These are phyloP conservation scores for Metridium senile DNA, from an alignment of 92 coral and sea anemone genomes.

Conservation along the genomic window DNA sequence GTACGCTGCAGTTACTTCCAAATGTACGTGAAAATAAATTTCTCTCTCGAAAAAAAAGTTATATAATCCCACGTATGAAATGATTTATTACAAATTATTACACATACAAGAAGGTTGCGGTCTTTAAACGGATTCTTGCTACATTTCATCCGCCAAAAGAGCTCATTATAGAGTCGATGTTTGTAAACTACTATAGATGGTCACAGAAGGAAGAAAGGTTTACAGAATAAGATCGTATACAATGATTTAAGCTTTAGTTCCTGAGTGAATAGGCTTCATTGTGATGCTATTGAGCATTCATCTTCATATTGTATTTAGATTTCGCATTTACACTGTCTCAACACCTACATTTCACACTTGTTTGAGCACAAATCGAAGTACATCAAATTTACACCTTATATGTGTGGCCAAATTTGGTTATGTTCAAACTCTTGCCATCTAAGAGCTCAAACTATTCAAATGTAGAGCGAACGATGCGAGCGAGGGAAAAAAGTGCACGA, in stretches of 20 bases:
- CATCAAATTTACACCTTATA: conserved; percentile 84
- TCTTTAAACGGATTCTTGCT: conserved; percentile 17
- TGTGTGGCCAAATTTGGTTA: conserved; percentile 45
- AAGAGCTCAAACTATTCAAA: conserved; percentile 18
- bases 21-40: conserved; percentile 9
- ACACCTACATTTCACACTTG: conserved; percentile 86
- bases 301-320: conserved; percentile 76
- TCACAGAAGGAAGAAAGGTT: not conserved
- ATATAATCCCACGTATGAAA: conserved; percentile 25
- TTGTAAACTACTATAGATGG: not conserved
- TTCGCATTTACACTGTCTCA: conserved; percentile 87
- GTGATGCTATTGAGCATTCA: conserved; percentile 71
- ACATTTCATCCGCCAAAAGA: conserved; percentile 26
- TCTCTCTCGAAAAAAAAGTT: conserved; percentile 15
- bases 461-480: not conserved
- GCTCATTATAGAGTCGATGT: conserved; percentile 17
- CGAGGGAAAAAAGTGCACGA: conserved; percentile 13
- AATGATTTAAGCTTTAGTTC: conserved; percentile 52
- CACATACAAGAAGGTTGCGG: conserved; percentile 19
- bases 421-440: conserved; percentile 12
- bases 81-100: conserved; percentile 34
- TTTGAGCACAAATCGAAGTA: conserved; percentile 74
- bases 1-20: not conserved
- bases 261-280: conserved; percentile 34
- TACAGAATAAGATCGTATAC: conserved; percentile 5